Evolutionary conservation across 2,113 vertebrate species (phyloP), one percentile per base, ranked within the genome.

Genomic region (Hystrix brachyura): DNA sequence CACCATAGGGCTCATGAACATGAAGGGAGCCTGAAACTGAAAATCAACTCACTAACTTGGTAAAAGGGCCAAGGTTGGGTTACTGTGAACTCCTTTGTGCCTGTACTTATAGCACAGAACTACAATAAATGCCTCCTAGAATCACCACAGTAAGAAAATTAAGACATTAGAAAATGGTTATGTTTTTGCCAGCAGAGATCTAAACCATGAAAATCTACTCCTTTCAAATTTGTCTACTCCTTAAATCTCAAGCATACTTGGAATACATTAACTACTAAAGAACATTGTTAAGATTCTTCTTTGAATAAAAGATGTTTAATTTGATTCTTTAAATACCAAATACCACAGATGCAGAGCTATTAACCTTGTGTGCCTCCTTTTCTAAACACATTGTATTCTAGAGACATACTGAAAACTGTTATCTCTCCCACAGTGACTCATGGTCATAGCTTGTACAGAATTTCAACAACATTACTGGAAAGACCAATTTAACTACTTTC

Each of bases 241-340:
- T 91, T 46, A 90, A 93, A 2, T 65, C 76, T 95, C 83, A 89
- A 96, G 69, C 51, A 55, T 83, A 64, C 64, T 96, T 87, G 74
- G 65, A 97, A 57, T 96, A 8, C 43, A 95, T 95, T 95, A 93
- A 86, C 65, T 7, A 53, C 51, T 53, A 92, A 14, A 90, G 67
- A 87, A 95, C 82, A 64, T 0, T 96, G 94, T 82, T 94, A 87
- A 93, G 59, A 53, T 93, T 95, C 96, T 67, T 69, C 74, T 90
- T 95, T 94, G 53, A 87, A 55, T 94, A 94, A 94, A 84, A 96
- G 71, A 80, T 1, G 69, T 97, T 96, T 13, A 97, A 98, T 97
- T 97, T 29, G 92, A 95, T 98, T 97, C 59, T 97, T 98, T 97
- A 96, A 95, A 43, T 98, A 97, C 93, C 64, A 94, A 94, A 96